These are phyloP conservation scores for Hypsopygia costalis DNA, from an alignment of 2,888 invertebrate genomes.

Conservation along the genomic window DNA sequence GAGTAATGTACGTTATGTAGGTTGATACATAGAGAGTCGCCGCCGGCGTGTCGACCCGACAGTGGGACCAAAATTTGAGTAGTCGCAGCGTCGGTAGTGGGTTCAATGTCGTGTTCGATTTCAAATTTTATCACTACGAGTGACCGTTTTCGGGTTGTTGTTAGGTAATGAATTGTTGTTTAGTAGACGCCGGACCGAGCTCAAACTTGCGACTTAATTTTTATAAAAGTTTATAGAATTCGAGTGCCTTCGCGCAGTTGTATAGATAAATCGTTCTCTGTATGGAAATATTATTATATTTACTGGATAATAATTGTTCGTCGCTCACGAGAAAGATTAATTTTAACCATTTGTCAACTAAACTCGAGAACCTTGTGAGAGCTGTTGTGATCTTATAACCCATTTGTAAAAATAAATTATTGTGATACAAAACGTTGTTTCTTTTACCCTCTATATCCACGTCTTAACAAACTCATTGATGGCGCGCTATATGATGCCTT, in stretches of 20 bases:
- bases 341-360: conserved; percentile 56
- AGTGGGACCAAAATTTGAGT: conserved; percentile 68
- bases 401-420: conserved; percentile 81
- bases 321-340: conserved; percentile 39
- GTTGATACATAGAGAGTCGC: conserved; percentile 24
- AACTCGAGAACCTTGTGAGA: conserved; percentile 63
- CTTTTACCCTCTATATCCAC: conserved; percentile 12
- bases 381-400: conserved; percentile 73
- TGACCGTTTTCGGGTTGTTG: conserved; percentile 63
- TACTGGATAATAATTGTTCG: conserved; percentile 41
- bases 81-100: conserved; percentile 46
- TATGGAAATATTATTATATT: conserved; percentile 30
- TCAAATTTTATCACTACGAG: conserved; percentile 67
- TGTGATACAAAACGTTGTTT: conserved; percentile 67
- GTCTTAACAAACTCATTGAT: no score
- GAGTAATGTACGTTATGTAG: conserved; percentile 41
- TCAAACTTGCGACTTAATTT: conserved; percentile 60
- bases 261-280: conserved; percentile 26
- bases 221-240: conserved; percentile 32
- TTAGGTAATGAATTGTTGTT: conserved; percentile 63
- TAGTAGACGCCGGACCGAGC: conserved; percentile 44
- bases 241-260: conserved; percentile 30
- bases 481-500: no score
- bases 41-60: conserved; percentile 35
- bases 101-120: conserved; percentile 52